Conservation (phyloP, 2,888 invertebrate species). For the Ophion costatus region DNA sequence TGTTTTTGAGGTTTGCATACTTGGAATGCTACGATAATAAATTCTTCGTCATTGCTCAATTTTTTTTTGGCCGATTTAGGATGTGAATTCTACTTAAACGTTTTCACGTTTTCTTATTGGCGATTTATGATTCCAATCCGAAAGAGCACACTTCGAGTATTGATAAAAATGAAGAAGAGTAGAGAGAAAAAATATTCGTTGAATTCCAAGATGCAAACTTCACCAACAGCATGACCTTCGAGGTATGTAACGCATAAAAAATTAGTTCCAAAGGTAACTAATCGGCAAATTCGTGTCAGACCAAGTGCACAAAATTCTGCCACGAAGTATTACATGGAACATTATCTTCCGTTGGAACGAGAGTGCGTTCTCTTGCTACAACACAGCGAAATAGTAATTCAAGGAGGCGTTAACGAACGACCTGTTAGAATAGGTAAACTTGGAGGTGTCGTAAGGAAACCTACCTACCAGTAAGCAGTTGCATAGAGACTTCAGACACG, state of each 20-base stretch:
- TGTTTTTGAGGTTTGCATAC: neutral
- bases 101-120: too few species aligned
- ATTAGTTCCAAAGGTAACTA: neutral
- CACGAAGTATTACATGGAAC: conserved; percentile 18
- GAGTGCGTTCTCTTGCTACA: conserved; percentile 26
- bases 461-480: conserved; percentile 49
- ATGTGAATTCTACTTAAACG: too few species aligned
- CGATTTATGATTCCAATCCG: too few species aligned
- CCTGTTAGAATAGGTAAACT: conserved; percentile 68
- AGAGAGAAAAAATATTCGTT: too few species aligned
- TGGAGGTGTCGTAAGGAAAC: conserved; percentile 66
- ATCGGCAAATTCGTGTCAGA: neutral
- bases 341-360: conserved; percentile 31
- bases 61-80: too few species aligned
- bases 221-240: neutral
- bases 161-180: too few species aligned
- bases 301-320: conserved; percentile 11
- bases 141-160: too few species aligned
- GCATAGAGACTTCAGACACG: conserved; percentile 52
- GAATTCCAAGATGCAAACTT: too few species aligned
- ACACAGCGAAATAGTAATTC: conserved; percentile 59
- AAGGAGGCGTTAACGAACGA: conserved; percentile 69
- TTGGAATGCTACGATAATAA: too few species aligned
- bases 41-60: too few species aligned
- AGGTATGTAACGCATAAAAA: neutral